These are phyloP conservation scores for Tachuris rubrigastra DNA, from an alignment of 2,113 vertebrate species.

Conservation along the genomic window DNA sequence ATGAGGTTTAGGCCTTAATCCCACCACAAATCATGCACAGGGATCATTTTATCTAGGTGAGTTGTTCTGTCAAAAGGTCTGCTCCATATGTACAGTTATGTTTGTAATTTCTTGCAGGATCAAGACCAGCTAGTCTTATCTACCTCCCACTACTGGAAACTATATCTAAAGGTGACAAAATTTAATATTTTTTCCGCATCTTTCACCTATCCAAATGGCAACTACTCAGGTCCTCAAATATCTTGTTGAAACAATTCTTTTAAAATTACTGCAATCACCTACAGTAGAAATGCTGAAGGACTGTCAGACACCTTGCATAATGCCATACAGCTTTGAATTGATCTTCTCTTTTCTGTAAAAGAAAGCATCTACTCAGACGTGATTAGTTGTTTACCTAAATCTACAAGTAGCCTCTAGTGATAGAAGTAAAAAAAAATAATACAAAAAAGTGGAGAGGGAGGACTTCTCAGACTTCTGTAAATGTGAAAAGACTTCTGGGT, in stretches of 20 bases:
- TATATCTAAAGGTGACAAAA: background rate
- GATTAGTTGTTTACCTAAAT: background rate
- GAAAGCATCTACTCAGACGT: background rate
- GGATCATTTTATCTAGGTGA: background rate
- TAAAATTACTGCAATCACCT: background rate
- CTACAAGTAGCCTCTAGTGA: background rate
- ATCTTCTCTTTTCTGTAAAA: background rate
- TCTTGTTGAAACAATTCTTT: slow-evolving; percentile 5
- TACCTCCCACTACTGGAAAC: slow-evolving; percentile 58
- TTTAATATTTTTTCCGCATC: background rate
- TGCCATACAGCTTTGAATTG: background rate
- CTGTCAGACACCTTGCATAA: background rate
- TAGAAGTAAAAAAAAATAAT: background rate
- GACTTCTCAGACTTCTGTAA: background rate
- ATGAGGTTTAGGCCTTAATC: slow-evolving; percentile 23
- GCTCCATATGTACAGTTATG: background rate
- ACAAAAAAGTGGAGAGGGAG: background rate
- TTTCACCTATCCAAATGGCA: slow-evolving; percentile 22
- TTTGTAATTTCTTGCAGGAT: slow-evolving; percentile 24
- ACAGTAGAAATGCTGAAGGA: slow-evolving; percentile 1
- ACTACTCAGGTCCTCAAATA: slow-evolving; percentile 29
- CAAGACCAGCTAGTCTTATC: slow-evolving; percentile 51
- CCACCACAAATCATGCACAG: background rate
- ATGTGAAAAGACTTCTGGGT: background rate
- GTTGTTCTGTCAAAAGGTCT: background rate